phyloP scores from a whole-genome alignment of 2,797 vertebrate species.

The Coccyzus lansbergi region DNA sequence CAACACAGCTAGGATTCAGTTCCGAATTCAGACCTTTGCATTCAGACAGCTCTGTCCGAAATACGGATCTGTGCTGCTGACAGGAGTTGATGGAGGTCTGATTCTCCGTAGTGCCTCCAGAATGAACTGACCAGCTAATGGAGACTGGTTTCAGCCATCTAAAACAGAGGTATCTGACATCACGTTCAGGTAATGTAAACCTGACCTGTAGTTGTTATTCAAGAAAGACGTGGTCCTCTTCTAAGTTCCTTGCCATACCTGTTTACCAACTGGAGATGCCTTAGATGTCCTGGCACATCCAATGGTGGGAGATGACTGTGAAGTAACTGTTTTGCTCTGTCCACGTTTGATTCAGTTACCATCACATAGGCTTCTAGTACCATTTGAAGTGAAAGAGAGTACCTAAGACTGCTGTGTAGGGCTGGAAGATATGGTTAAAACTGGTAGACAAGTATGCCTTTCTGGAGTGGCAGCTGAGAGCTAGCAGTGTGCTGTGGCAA shows the following conservation, averaged over 20 bases:
- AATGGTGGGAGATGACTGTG: not conserved
- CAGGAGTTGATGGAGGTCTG: not conserved
- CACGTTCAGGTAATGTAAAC: not conserved
- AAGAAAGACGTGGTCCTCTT: not conserved
- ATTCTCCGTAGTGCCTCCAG: not conserved
- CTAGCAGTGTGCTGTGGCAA: not conserved
- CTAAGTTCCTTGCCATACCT: not conserved
- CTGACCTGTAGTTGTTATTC: not conserved
- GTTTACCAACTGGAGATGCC: not conserved
- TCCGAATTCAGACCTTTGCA: not conserved
- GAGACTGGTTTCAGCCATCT: not conserved
- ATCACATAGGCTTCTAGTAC: not conserved
- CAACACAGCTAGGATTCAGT: not conserved
- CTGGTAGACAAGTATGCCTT: not conserved
- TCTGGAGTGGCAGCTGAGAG: not conserved
- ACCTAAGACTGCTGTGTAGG: rapidly evolving
- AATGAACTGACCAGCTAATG: not conserved
- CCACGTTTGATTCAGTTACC: not conserved
- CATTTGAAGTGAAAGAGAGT: not conserved
- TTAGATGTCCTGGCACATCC: not conserved
- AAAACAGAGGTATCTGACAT: not conserved
- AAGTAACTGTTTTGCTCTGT: not conserved
- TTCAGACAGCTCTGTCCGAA: not conserved
- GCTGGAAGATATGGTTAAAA: not conserved
- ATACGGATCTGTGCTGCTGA: rapidly evolving